Evolutionary conservation across 2,888 invertebrate species (phyloP), one percentile per base, ranked within the genome.

Genomic region (Metacarcinus magister): DNA sequence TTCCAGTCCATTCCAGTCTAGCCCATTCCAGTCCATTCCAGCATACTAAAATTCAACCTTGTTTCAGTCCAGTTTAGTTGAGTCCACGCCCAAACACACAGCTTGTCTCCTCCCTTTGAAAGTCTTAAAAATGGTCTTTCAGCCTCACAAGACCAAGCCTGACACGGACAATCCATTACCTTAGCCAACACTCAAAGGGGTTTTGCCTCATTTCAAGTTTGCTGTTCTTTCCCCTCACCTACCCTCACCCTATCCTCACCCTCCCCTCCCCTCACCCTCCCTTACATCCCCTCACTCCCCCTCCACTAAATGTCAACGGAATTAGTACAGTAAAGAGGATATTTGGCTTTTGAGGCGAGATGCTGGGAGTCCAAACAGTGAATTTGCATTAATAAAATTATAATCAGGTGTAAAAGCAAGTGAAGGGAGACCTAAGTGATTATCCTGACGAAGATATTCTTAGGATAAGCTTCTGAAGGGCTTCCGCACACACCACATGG

Each of bases 351-450:
- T 67, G 75, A 75, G 75, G 67, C n/a, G 32, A 16, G 54, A 16
- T 13, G 54, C 16, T 8, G 43, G 10, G 92, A 28, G 94, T 28
- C 60, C 94, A 94, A 94, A 94, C 94, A 94, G 32, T 43, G 94
- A 90, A 94, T 94, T 94, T 94, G 94, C 94, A 94, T 94, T 89
- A 94, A 54, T 46, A 48, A 90, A 94, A 94, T 94, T 94, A 94
- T 94, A 94, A 94, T 94, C 94, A 60, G 7, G 90, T 90, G 94
- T 67, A 94, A 60, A 90, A 54, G 94, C 23, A n/a, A 44, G 43
- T 43, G 44, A 28, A 75, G 75, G 43, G 32, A 16, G 92, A 13
- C 32, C 48, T 1, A 54, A 60, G 93, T 32, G 93, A 60, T 60
- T 93, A 39, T 67, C 93, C 54, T 67, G 54, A 39, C 93, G 54